Base-by-base conservation (phyloP, 2,888 invertebrate species). In the Dendrolimus pini region DNA sequence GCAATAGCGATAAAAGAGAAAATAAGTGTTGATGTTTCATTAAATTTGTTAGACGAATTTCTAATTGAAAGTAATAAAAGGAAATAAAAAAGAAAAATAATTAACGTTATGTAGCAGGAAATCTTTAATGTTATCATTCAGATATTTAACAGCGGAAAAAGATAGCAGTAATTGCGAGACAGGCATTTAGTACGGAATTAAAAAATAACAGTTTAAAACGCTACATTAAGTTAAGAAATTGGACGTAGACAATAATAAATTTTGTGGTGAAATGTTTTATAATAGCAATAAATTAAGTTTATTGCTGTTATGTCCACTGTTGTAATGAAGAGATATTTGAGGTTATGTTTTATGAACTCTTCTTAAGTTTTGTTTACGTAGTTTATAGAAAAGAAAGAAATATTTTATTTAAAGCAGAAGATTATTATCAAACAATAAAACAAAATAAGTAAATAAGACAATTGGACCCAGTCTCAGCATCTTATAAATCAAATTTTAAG, bases 131-230 rank as follows among this genome's bases (percentile, higher is more conserved):
- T 47, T 47, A 47, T 10, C 47, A 47, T 9, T 47, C 47, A 47
- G 1, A 47, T 47, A 47, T 47, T 47, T 10, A 47, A 47, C 9
- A 47, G 9, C 47, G 47, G 6, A 47, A 47, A 47, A 47, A 47
- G 2, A 47, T 47, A 47, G 47, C 47, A 47, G 47, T 47, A 47
- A 47, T 47, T 47, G 47, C 47, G 47, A 47, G 47, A 47, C 47
- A 47, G 47, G 47, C 47, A 47, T 12, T 47, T 47, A 47, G 47
- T 47, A 61, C 61, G 57, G 64, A 75, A 77, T 69, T 69, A 69
- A 72, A 72, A 62, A 72, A 77, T 68, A 73, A 71, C 68, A 67
- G 67, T 47, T 47, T 47, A 12, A 47, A 47, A 47, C 47, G 64
- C 61, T 65, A 68, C 60, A 62, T 60, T 65, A 65, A 67, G 65